phyloP scores from a whole-genome alignment of 2,113 vertebrate species.

The Gallinago undulata region DNA sequence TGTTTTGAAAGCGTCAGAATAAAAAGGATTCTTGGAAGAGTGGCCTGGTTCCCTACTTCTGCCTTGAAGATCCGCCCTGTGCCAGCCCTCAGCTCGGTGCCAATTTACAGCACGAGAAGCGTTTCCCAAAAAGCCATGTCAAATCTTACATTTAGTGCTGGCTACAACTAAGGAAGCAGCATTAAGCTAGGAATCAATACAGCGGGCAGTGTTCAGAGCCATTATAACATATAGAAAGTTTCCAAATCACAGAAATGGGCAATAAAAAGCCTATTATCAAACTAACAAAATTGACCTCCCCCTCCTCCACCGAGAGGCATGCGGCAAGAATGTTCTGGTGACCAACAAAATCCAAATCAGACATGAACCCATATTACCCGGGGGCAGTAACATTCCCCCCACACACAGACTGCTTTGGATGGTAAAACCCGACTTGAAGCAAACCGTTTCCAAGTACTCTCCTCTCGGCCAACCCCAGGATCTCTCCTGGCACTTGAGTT shows the following conservation, averaged over 20 bases:
- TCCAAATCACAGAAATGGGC: neutral
- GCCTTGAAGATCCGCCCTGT: neutral
- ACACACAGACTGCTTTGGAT: neutral
- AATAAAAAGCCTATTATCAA: neutral
- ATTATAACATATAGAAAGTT: neutral
- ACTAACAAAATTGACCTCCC: neutral
- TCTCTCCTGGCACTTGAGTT: neutral
- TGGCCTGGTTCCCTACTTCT: neutral
- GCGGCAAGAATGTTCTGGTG: neutral
- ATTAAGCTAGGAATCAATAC: neutral
- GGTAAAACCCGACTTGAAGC: neutral
- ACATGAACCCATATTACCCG: neutral
- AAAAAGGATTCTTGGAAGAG: conserved; percentile 48
- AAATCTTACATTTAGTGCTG: neutral
- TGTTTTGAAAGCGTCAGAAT: conserved; percentile 54
- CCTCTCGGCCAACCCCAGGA: neutral
- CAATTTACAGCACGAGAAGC: neutral
- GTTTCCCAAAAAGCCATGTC: neutral
- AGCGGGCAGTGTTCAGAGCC: neutral
- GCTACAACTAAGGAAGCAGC: neutral
- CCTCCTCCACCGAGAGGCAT: neutral
- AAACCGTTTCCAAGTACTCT: neutral
- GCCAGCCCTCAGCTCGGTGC: neutral
- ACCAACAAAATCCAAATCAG: neutral
- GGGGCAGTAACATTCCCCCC: neutral